These are phyloP conservation scores for Lepas anatifera DNA, from an alignment of 2,888 invertebrate genomes.

Conservation along the genomic window DNA sequence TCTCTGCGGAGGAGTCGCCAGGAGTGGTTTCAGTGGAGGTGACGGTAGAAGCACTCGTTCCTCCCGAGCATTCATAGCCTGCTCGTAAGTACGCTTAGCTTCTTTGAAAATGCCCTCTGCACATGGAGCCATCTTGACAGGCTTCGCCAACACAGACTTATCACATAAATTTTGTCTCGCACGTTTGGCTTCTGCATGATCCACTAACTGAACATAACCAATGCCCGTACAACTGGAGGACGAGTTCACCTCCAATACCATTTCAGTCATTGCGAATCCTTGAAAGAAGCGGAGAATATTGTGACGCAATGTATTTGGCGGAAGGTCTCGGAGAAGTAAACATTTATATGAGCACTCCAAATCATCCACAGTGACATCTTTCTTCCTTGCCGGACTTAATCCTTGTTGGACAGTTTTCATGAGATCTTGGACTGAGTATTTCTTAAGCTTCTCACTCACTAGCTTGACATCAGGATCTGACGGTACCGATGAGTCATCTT, in stretches of 20 bases:
- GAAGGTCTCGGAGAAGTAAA: background rate
- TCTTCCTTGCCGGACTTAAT: background rate
- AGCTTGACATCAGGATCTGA: background rate
- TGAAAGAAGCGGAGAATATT: background rate
- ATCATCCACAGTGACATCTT: background rate
- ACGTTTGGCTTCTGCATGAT: background rate
- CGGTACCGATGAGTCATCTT: no score
- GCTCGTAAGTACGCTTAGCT: background rate
- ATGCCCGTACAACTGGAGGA: background rate
- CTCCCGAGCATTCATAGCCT: background rate
- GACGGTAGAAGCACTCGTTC: no score
- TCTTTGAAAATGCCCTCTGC: background rate
- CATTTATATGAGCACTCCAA: background rate
- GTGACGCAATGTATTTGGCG: background rate
- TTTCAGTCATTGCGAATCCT: background rate
- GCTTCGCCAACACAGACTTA: background rate
- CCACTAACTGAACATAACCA: background rate
- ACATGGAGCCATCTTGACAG: background rate
- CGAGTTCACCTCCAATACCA: background rate
- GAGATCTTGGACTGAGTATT: background rate
- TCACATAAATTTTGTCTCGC: background rate
- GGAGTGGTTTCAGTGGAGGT: no score
- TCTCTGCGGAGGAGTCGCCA: no score
- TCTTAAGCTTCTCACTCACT: background rate
- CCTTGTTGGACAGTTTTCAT: background rate